Evolutionary conservation across 1,140 invertebrate genomes (phyloP), one percentile per base, ranked within the genome.

Genomic region (Drosophila eugracilis): DNA sequence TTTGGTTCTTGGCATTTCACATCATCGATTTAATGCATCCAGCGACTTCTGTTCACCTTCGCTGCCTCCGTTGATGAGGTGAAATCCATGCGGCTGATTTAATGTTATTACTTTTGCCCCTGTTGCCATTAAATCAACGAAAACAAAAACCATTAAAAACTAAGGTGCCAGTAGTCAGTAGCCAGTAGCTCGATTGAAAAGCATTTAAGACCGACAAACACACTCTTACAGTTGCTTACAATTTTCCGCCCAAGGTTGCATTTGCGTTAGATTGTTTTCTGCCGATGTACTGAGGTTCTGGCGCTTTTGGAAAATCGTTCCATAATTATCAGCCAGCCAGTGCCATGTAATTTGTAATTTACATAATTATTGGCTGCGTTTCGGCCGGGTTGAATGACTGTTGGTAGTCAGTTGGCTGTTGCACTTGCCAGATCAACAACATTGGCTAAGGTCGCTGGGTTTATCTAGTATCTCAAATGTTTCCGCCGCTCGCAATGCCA

Each of bases 11-110:
- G 53, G 59, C 53, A 88, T 88, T 88, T 88, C 83, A 88, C 83
- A 88, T 88, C 83, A 88, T 88, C 83, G 83, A 83, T 83, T 85
- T 75, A 83, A 78, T 88, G 75, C 79, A 88, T 62, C 81, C 71
- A 69, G 30, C 72, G 52, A 45, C 65, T 76, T 76, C 49, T 77
- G 75, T 77, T 77, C 75, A 77, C 65, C 75, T 77, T 88, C 84
- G 83, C 71, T 88, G 83, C 78, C 19, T 88, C 83, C 63, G 63
- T 88, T 88, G 83, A 88, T 88, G 78, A 88, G 83, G 83, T 88
- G 83, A 88, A 88, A 88, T 83, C 83, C 53, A 75, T 58, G 72
- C 57, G 53, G 52, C 52, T 76, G 62, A 55, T 36, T 58, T 54
- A 49, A 55, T 59, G 41, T 50, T 75, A 67, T 70, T 75, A 65